A percentile compares a stretch with the other conserved stretches of the same genome.
phyloP scores from a whole-genome alignment of 1,140 invertebrate species.

The Myzus persicae region DNA sequence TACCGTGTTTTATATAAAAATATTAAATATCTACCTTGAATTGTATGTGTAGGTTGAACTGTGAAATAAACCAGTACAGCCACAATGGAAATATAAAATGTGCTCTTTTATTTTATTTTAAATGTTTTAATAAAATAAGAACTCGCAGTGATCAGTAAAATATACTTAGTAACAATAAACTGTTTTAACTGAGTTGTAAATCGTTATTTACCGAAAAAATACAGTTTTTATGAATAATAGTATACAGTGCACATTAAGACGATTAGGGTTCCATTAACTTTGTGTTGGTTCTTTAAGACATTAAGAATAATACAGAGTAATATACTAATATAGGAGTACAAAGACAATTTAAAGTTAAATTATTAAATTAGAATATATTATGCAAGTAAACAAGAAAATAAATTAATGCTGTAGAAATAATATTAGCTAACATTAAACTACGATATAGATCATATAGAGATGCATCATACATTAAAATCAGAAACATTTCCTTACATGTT shows the following conservation, averaged over 20 bases:
- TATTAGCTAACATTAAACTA: neutral
- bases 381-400: neutral
- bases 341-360: neutral
- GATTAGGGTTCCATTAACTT: neutral
- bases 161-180: too few species aligned
- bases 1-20: too few species aligned
- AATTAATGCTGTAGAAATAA: neutral
- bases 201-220: neutral
- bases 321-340: too few species aligned
- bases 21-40: slow-evolving; percentile 32
- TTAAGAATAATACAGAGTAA: neutral
- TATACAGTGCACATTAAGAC: neutral
- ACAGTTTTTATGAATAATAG: neutral
- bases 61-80: slow-evolving; percentile 23
- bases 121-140: neutral
- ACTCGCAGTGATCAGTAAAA: neutral
- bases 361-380: neutral
- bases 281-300: neutral
- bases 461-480: neutral
- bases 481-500: neutral
- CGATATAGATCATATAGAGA: neutral
- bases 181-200: neutral
- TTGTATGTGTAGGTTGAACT: slow-evolving; percentile 25
- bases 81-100: slow-evolving; percentile 41
- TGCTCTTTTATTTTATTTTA: neutral